Evolutionary conservation across 2,797 vertebrate genomes (phyloP).

Genomic region (Pogonophryne albipinna): DNA sequence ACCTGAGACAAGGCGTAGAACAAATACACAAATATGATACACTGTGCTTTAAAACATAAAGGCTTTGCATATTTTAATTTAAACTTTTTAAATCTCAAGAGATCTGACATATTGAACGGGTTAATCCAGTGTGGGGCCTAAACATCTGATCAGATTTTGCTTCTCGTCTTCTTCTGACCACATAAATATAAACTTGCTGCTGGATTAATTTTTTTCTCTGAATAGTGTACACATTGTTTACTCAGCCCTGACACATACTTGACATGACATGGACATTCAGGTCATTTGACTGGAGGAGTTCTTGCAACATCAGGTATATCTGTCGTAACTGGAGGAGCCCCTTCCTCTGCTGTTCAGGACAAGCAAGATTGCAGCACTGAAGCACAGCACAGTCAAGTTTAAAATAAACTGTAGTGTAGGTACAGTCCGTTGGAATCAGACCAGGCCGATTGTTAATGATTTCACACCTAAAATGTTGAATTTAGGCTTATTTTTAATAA

Average conservation of each 20-base stretch:
- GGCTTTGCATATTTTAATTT: neutral
- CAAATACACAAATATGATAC: neutral
- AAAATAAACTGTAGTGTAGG: conserved; percentile 37
- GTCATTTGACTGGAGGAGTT: conserved; percentile 73
- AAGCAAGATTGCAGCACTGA: conserved; percentile 55
- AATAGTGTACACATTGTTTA: conserved; percentile 72
- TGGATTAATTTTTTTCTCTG: conserved; percentile 11
- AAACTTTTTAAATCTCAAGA: conserved; percentile 12
- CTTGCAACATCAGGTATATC: conserved; percentile 78
- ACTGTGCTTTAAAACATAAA: neutral
- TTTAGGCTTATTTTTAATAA: neutral
- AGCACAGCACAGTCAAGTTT: conserved; percentile 42
- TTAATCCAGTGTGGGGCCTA: conserved; percentile 23
- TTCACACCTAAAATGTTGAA: conserved; percentile 19
- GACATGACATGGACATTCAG: conserved; percentile 72
- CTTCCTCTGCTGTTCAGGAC: conserved; percentile 61
- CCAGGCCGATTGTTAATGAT: conserved; percentile 16
- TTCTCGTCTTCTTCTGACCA: conserved; percentile 23
- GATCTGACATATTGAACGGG: conserved; percentile 37
- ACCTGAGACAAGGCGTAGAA: neutral
- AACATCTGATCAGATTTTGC: conserved; percentile 23
- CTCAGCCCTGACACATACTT: conserved; percentile 71
- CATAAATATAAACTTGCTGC: conserved; percentile 40
- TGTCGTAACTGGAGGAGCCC: conserved; percentile 73
- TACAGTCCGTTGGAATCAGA: conserved; percentile 22